phyloP scores from a whole-genome alignment of 2,113 vertebrate genomes.

The Cercopithecus mona region DNA sequence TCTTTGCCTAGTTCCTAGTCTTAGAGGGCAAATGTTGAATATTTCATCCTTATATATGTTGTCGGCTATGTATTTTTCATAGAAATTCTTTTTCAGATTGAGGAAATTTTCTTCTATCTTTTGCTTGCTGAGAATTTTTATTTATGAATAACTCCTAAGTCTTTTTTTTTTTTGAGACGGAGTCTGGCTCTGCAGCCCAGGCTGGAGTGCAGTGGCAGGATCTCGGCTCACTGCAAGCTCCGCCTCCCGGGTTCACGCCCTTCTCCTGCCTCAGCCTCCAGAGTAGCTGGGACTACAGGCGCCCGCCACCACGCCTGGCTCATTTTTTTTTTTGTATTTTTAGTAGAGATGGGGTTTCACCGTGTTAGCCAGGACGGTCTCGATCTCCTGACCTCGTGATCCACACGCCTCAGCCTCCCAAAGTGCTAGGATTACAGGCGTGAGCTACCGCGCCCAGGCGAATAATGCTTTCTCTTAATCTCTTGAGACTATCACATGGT shows the following conservation, averaged over 20 bases:
- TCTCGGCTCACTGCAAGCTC: no score
- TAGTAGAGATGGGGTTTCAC: no score
- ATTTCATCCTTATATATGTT: neutral
- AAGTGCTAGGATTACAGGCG: no score
- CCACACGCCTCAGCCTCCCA: no score
- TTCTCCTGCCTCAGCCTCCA: no score
- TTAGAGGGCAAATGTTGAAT: neutral
- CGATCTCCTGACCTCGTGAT: no score
- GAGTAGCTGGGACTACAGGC: no score
- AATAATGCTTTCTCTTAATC: neutral
- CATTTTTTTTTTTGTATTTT: no score
- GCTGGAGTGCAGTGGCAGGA: no score
- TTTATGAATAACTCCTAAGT: neutral
- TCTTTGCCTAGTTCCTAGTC: neutral
- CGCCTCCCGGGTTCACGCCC: no score
- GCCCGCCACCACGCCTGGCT: rapidly evolving
- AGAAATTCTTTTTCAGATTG: neutral
- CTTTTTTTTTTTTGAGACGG: no score
- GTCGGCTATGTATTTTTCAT: neutral
- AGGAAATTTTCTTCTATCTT: neutral
- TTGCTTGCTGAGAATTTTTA: neutral
- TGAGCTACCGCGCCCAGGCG: rapidly evolving
- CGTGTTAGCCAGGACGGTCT: no score
- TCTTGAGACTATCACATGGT: neutral
- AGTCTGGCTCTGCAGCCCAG: rapidly evolving